A percentile compares a stretch with the other conserved stretches of the same genome.
These are phyloP conservation scores for Lasioglossum oenotherae DNA, from an alignment of 2,888 invertebrate species.

Conservation along the genomic window DNA sequence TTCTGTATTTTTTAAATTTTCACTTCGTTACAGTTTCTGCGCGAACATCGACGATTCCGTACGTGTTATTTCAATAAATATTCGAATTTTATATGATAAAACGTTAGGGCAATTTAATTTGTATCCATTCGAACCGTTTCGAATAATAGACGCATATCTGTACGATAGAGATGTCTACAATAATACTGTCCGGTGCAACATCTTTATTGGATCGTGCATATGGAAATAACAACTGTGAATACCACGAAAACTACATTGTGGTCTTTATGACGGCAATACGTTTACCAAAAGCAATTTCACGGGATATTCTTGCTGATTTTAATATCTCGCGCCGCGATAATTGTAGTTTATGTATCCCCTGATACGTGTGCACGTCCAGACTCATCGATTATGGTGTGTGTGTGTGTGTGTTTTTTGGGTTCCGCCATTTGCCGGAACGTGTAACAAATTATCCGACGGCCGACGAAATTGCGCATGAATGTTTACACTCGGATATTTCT, in stretches of 20 bases:
- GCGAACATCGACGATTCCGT: background rate
- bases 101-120: background rate
- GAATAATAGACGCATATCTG: background rate
- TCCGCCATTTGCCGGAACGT: background rate
- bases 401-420: background rate
- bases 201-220: background rate
- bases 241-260: background rate
- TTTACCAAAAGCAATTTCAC: constrained; percentile 40
- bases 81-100: background rate
- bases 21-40: background rate
- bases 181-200: background rate
- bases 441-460: background rate
- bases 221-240: constrained; percentile 22
- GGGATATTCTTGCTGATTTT: constrained; percentile 17
- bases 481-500: background rate
- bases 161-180: background rate
- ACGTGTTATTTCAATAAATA: background rate
- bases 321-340: constrained; percentile 29
- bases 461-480: background rate
- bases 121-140: background rate
- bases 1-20: background rate
- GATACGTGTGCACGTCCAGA: constrained; percentile 22
- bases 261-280: constrained; percentile 18
- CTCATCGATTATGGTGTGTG: background rate
- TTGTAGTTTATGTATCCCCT: constrained; percentile 40